phyloP scores from a whole-genome alignment of 2,797 vertebrate species.

The Antrozous pallidus region DNA sequence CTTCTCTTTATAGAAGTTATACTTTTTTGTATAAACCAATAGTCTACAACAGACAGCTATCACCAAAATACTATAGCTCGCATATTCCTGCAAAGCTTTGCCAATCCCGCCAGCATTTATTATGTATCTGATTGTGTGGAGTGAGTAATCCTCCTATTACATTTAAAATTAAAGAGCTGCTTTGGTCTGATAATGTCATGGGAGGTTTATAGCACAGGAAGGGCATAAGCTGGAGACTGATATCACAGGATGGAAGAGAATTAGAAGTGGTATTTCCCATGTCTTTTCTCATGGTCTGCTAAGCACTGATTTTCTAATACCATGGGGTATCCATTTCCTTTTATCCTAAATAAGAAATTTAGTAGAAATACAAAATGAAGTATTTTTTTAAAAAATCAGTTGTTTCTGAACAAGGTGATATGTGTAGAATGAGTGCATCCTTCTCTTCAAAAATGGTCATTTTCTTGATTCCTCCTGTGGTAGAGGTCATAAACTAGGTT shows the following conservation, averaged over 20 bases:
- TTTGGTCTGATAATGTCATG: conserved; percentile 61
- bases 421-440: background rate
- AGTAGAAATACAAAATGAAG: conserved; percentile 8
- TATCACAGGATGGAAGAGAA: background rate
- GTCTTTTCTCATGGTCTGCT: conserved; percentile 30
- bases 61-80: conserved; percentile 10
- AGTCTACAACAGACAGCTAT: conserved; percentile 26
- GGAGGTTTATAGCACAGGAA: conserved; percentile 52
- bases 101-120: conserved; percentile 45
- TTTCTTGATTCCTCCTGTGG: background rate
- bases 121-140: conserved; percentile 38
- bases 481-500: background rate
- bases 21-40: conserved; percentile 53
- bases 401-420: background rate
- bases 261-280: conserved; percentile 39
- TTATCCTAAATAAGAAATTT: conserved; percentile 22
- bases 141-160: conserved; percentile 56
- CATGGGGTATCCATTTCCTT: background rate
- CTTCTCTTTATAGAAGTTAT: conserved; percentile 22
- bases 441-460: background rate
- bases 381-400: conserved; percentile 18
- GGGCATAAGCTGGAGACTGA: background rate
- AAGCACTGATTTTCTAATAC: conserved; percentile 52
- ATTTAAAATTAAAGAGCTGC: conserved; percentile 62
- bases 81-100: conserved; percentile 50